Base-by-base conservation (phyloP, 2,113 vertebrate species). In the Progne subis region DNA sequence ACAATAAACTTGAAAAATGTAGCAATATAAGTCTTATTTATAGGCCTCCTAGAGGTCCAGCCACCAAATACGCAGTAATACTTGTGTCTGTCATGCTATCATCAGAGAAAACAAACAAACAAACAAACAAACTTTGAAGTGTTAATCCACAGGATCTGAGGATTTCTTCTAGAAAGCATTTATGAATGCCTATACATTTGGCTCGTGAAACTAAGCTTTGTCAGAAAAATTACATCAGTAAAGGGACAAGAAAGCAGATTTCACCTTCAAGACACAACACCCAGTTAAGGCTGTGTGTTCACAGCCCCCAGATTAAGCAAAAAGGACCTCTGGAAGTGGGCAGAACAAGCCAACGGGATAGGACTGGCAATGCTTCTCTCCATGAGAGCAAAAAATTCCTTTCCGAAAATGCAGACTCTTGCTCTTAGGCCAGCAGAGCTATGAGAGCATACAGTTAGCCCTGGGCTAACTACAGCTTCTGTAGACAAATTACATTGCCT, bases 201-300 rank as follows among this genome's bases (percentile, higher is more conserved):
- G n/a, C 32, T 85, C n/a, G 50, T 28, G 55, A 92, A 93, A 93
- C 80, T 65, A 37, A 70, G 55, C n/a, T 88, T 84, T 91, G 81
- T 76, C 50, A 89, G 63, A 85, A 87, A 91, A 85, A 61, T 57
- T 31, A 60, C 44, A 57, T 46, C 69, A 82, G 24, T 88, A 79
- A 76, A 71, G 47, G 46, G 31, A 52, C 50, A 68, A 68, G n/a
- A 79, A 91, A 76, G 8, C 74, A 92, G 77, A 59, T 46, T 14
- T n/a, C 31, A 31, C 56, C 52, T 81, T 84, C 60, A 64, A 82
- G 77, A 67, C 56, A 71, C 0, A 0, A 61, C 32, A 76, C 3
- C 6, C 74, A 61, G 29, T 78, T 14, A 75, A 71, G 41, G 34
- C 39, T 60, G 34, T 18, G 24, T 31, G 24, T 18, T 64, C 65